Evolutionary conservation across 2,113 vertebrate genomes (phyloP), one percentile per base, ranked within the genome.

Genomic region (Sciurus niger): DNA sequence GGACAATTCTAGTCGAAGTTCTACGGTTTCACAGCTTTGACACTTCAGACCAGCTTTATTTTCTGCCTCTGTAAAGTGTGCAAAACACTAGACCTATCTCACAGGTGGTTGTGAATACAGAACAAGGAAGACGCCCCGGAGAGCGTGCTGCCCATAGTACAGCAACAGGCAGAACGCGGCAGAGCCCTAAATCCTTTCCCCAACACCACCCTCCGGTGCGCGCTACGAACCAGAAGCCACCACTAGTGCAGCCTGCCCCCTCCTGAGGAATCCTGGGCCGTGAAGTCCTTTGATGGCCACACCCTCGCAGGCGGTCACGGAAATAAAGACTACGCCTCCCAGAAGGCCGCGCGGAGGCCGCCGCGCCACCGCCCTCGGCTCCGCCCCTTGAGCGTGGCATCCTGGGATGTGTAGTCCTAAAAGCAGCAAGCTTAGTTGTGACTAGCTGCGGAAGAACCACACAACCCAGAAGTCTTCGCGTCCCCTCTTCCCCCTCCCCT

Each of bases 251-350:
- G 87, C 83, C 84, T 1, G 84, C 60, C 40, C 48, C n/a, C 60
- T 93, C 28, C 74, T n/a, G 51, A 79, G 92, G 97, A 65, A 94
- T 93, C 90, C 63, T 97, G 97, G 98, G 94, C 92, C 6, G 1
- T 97, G 97, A 93, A 98, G 98, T 98, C 90, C 67, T 84, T 53
- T 11, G n/a, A 8, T 65, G 3, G 53, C 37, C 68, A 76, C 63
- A 92, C 90, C 58, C 95, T 89, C 93, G 58, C 55, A 67, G 14
- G 2, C 76, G 7, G 10, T 18, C 43, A 22, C 1, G 28, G 48
- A 63, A 82, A 25, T 6, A 3, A 53, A 84, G 94, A 98, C 98
- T 98, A 97, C 97, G 18, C 0, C 4, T 94, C 98, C 98, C 98
- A 96, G 55, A 14, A 92, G 67, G 91, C 94, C 32, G 8, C 34